Percentiles rank a stretch among this genome's conserved stretches.
phyloP scores from a whole-genome alignment of 2,888 invertebrate genomes.

The Ectropis crepuscularia region DNA sequence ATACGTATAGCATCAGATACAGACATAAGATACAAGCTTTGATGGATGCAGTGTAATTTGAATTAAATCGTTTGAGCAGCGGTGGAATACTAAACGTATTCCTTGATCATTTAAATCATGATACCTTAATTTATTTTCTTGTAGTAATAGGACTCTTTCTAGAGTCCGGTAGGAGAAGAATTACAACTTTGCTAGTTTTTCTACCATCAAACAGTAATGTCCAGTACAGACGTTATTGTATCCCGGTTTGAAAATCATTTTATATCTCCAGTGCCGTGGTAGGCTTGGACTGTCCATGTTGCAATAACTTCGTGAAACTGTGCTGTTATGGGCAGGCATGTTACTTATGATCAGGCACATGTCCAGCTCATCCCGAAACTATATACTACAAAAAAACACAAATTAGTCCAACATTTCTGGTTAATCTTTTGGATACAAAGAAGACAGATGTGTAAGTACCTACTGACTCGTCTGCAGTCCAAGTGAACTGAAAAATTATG shows the following conservation, averaged over 20 bases:
- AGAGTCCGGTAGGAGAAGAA: too few species aligned
- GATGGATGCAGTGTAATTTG: conserved; percentile 51
- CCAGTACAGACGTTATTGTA: too few species aligned
- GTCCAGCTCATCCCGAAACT: too few species aligned
- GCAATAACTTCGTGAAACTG: too few species aligned
- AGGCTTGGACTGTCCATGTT: too few species aligned
- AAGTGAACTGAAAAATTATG: conserved; percentile 29
- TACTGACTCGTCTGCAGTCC: conserved; percentile 16
- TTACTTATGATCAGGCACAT: too few species aligned
- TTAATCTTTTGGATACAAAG: conserved; percentile 1
- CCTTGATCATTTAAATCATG: conserved; percentile 46
- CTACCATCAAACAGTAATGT: too few species aligned
- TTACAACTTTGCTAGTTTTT: too few species aligned
- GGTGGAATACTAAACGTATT: conserved; percentile 45
- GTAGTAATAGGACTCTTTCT: too few species aligned
- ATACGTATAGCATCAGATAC: conserved; percentile 29
- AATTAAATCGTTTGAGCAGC: conserved; percentile 49
- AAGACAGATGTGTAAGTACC: conserved; percentile 12
- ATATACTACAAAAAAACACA: background rate
- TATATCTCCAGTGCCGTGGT: too few species aligned
- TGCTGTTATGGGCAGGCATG: too few species aligned
- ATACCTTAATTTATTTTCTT: conserved; percentile 10
- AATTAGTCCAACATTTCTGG: background rate
- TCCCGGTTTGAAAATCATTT: too few species aligned
- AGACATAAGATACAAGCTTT: conserved; percentile 35